Percentiles rank a stretch among this genome's conserved stretches.
Evolutionary conservation across 2,797 vertebrate genomes (phyloP).

Genomic region (Pseudocheirus occidentalis): DNA sequence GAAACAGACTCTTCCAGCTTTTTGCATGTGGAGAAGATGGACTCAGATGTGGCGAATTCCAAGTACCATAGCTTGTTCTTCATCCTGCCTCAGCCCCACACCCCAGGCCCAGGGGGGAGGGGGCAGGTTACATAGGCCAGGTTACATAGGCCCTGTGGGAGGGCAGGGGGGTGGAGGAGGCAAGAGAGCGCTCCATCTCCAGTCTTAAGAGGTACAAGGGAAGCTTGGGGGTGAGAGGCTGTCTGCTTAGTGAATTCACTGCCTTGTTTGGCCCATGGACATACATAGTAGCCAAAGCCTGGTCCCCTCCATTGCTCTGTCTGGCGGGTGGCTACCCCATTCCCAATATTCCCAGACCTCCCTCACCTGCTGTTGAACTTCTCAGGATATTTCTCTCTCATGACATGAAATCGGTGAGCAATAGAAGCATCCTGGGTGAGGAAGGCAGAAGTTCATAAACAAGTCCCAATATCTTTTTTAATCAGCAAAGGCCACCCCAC

Average conservation of each 20-base stretch:
- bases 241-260: background rate
- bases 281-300: slow-evolving; percentile 7
- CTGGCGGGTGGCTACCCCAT: background rate
- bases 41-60: slow-evolving; percentile 95
- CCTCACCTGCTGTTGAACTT: slow-evolving; percentile 96
- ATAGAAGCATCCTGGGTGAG: slow-evolving; percentile 93
- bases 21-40: slow-evolving; percentile 94
- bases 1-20: slow-evolving; percentile 90
- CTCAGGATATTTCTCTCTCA: slow-evolving; percentile 95
- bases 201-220: background rate
- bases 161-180: slow-evolving; percentile 18
- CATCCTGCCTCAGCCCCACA: slow-evolving; percentile 85
- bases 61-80: slow-evolving; percentile 98
- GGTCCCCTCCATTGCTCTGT: background rate
- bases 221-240: background rate
- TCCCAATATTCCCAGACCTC: background rate
- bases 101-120: slow-evolving; percentile 39
- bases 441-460: slow-evolving; percentile 27
- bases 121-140: slow-evolving; percentile 38
- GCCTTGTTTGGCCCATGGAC: background rate
- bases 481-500: background rate
- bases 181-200: background rate
- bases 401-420: slow-evolving; percentile 94
- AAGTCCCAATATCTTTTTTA: background rate
- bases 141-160: background rate